Evolutionary conservation across 2,797 vertebrate species (phyloP).

Genomic region (Aratinga solstitialis): DNA sequence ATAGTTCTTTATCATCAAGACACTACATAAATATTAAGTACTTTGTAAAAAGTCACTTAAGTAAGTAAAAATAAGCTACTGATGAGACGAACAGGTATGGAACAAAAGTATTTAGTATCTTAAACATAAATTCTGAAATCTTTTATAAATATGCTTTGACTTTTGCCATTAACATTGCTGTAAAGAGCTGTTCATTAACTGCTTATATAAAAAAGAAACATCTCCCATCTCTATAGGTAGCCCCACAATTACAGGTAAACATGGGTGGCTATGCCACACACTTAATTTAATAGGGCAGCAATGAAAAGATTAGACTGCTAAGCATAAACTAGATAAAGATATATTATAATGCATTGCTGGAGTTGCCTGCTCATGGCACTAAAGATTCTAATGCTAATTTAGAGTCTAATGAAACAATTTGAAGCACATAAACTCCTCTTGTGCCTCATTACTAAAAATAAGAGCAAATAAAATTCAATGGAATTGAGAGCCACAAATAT

Average conservation of each 20-base stretch:
- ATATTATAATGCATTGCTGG: constrained; percentile 72
- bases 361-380: constrained; percentile 80
- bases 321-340: constrained; percentile 46
- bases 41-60: not conserved
- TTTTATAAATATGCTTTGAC: not conserved
- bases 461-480: not conserved
- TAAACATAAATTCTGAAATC: not conserved
- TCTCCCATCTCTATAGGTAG: constrained; percentile 74
- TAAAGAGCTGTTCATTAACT: not conserved
- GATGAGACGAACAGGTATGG: not conserved
- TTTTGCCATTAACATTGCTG: not conserved
- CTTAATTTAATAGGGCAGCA: constrained; percentile 24
- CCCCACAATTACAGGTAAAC: constrained; percentile 18
- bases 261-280: not conserved
- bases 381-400: constrained; percentile 50
- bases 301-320: constrained; percentile 33
- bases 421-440: constrained; percentile 30
- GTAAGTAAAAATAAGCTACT: not conserved
- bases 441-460: constrained; percentile 41
- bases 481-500: constrained; percentile 44
- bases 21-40: not conserved
- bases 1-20: not conserved
- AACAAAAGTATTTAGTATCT: not conserved
- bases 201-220: not conserved
- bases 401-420: constrained; percentile 35